Evolutionary conservation across 1,140 invertebrate genomes (phyloP).

Genomic region (Drosophila gunungcola): DNA sequence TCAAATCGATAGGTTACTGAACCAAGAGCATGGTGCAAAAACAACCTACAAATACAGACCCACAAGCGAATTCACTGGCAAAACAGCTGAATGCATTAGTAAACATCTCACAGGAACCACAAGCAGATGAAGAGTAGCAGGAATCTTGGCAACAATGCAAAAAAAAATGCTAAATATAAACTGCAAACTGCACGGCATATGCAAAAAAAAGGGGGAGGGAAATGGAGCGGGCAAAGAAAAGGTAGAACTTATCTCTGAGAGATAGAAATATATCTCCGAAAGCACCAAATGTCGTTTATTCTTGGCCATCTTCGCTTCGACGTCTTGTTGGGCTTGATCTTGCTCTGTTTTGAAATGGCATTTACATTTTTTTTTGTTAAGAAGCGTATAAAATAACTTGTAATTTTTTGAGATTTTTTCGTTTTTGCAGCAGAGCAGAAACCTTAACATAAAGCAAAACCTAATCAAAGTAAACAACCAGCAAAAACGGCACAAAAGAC

Average conservation of each 20-base stretch:
- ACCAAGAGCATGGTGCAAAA: conserved; percentile 48
- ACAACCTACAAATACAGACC: conserved; percentile 13
- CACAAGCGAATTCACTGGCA: background rate
- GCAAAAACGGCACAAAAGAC: conserved; percentile 63
- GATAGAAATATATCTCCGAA: conserved; percentile 14
- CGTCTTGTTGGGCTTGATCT: conserved; percentile 10
- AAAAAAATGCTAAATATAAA: conserved; percentile 66
- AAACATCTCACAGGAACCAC: conserved; percentile 35
- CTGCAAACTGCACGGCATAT: conserved; percentile 37
- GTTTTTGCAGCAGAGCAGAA: conserved; percentile 62
- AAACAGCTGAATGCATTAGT: conserved; percentile 32
- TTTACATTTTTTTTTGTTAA: conserved; percentile 16
- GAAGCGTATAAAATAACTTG: conserved; percentile 45
- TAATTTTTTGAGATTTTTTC: conserved; percentile 49
- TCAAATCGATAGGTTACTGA: conserved; percentile 73
- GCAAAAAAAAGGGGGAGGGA: conserved; percentile 18
- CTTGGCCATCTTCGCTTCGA: conserved; percentile 28
- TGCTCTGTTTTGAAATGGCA: conserved; percentile 35
- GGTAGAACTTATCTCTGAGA: background rate
- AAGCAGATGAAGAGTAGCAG: conserved; percentile 8
- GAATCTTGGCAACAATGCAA: conserved; percentile 54
- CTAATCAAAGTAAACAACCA: conserved; percentile 56
- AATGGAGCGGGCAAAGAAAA: background rate
- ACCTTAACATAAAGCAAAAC: conserved; percentile 33
- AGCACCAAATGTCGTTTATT: conserved; percentile 35